Conservation (phyloP, 2,888 invertebrate genomes). For the Lordiphosa fenestrarum region DNA sequence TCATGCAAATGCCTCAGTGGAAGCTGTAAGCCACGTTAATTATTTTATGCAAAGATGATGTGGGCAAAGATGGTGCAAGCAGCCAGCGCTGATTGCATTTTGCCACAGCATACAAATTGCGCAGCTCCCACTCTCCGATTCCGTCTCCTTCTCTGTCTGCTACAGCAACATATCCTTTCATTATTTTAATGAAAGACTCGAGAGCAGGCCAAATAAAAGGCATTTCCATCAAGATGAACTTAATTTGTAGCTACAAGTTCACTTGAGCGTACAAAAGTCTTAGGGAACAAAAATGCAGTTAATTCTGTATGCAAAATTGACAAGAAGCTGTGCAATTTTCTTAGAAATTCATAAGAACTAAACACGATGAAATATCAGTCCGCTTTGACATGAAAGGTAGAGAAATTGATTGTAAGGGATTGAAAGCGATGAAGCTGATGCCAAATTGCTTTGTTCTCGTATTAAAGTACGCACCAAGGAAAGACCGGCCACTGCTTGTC, state of each 20-base stretch:
- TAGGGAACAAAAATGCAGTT: too few relatives aligned
- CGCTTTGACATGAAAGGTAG: too few relatives aligned
- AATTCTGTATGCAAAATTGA: too few relatives aligned
- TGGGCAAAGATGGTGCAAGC: constrained; percentile 40
- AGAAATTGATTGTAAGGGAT: too few relatives aligned
- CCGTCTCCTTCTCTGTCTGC: not conserved
- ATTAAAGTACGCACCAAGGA: too few relatives aligned
- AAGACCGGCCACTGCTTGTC: too few relatives aligned
- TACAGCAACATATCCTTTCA: constrained; percentile 50
- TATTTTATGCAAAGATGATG: constrained; percentile 53
- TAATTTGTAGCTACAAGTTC: constrained; percentile 50
- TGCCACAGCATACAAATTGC: constrained; percentile 33
- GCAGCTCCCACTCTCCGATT: not conserved
- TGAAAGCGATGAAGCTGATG: too few relatives aligned
- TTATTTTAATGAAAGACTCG: constrained; percentile 62
- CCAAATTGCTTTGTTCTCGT: too few relatives aligned
- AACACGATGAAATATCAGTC: too few relatives aligned
- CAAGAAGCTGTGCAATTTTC: too few relatives aligned
- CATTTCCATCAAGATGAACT: constrained; percentile 41
- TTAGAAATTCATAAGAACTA: too few relatives aligned
- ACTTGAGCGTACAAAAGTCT: not conserved
- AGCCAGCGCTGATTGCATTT: constrained; percentile 57
- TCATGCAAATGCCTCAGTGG: constrained; percentile 52
- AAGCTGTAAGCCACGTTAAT: constrained; percentile 58
- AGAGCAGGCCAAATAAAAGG: constrained; percentile 6